Base-by-base conservation (phyloP, 2,888 invertebrate species). In the Myathropa florea region DNA sequence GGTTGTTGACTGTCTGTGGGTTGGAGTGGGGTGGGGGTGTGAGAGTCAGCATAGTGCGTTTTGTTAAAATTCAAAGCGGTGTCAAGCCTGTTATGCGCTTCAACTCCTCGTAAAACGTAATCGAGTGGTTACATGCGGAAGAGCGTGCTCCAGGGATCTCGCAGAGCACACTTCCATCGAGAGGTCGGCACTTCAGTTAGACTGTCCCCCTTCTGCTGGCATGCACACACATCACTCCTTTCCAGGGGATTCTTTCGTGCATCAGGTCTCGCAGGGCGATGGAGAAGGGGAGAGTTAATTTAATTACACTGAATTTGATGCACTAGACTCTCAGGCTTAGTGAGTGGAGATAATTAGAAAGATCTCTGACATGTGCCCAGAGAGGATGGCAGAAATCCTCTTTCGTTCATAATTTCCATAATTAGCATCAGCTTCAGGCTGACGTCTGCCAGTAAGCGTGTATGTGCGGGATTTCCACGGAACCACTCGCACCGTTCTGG, bases 51-150 rank as follows among this genome's bases (percentile, higher is more conserved):
- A 14, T 24, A 18, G 24, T 59, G 6, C 26, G 23, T 71, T 70
- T 70, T 71, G 36, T 71, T 60, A 21, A 60, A 64, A 57, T 64
- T 53, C 55, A 55, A 63, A 55, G 33, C 63, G 55, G 61, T 63
- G 30, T 39, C 9, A 4, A 55, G 63, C 63, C n/a, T 24, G 63
- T 64, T 64, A 57, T 36, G 63, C 55, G 73, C 73, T 30, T 26
- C 36, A 73, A 36, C 33, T 55, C 55, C 24, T 57, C 55, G 55
- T 18, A 36, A 61, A 72, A 73, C 63, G 33, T 64, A 63, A 64
- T 73, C 55, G 63, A 73, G 64, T 63, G 72, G 72, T 73, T 39
- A 36, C 60, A 63, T 57, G 64, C 55, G 72, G 46, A 64, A 64
- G 55, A 71, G 26, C 26, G 60, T 39, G 39, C 71, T 60, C 39